Evolutionary conservation across 2,113 vertebrate genomes (phyloP), one percentile per base, ranked within the genome.

Genomic region (Athene cunicularia): DNA sequence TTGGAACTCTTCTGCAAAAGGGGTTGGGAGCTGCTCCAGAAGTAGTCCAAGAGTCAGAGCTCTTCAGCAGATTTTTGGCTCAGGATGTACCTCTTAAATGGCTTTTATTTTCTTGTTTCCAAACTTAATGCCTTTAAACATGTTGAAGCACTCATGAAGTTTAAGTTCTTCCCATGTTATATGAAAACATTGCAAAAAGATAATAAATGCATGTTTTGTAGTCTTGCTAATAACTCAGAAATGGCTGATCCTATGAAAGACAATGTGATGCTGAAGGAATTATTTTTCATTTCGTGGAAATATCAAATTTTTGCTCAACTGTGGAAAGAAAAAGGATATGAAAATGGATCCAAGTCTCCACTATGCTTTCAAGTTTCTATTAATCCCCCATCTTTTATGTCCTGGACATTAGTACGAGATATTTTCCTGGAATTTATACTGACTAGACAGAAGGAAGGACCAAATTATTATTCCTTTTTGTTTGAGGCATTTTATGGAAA

Each of bases 291-390:
- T 50, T 86, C 14, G 28, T 80, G 35, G 55, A 82, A 92, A 90
- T 81, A 90, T 5, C 32, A 92, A 74, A n/a, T 52, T 80, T 71
- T 95, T 93, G 23, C 49, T 70, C 21, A 12, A 3, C 17, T 89
- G 33, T 84, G 75, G 58, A 93, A 94, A 49, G 33, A 52, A 90
- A 83, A 88, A 70, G 30, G 14, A 67, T 66, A 70, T 26, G 20
- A 68, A 95, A 28, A 55, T 55, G 27, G 56, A 66, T 74, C 56
- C 71, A 95, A 80, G 50, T 80, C 35, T 87, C 24, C 12, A 43
- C 10, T 68, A n/a, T 6, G n/a, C 14, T 93, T 95, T 86, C 55
- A 96, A 84, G 24, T 82, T 76, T 77, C 60, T 91, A 89, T 94
- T 94, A 92, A 41, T 82, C 92, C 71, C 80, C 96, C 66, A 80